phyloP scores from a whole-genome alignment of 2,113 vertebrate genomes.

The Trogon melanurus region DNA sequence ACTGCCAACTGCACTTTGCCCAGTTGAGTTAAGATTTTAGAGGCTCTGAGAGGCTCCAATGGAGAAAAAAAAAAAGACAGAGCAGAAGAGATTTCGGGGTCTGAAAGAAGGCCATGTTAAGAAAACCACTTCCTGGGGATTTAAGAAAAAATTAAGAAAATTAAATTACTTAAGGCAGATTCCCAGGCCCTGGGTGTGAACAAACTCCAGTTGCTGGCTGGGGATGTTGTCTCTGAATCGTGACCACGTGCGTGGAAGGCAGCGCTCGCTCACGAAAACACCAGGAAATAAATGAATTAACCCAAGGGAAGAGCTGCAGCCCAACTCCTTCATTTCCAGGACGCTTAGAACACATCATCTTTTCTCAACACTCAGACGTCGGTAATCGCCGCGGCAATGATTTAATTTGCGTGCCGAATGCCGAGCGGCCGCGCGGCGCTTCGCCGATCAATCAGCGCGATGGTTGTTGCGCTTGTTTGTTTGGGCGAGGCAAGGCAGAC shows the following conservation, averaged over 20 bases:
- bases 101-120: accelerated
- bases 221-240: background rate
- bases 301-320: background rate
- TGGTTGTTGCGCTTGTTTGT: background rate
- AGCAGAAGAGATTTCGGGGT: background rate
- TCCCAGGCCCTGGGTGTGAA: too few relatives aligned
- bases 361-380: background rate
- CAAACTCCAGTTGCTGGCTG: background rate
- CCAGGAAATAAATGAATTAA: background rate
- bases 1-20: background rate
- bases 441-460: background rate
- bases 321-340: background rate
- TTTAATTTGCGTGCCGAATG: background rate
- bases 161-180: background rate
- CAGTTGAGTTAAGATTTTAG: background rate
- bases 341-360: background rate
- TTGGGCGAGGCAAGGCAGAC: background rate
- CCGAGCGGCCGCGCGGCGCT: background rate
- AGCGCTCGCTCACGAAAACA: accelerated
- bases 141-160: background rate
- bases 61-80: background rate
- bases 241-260: accelerated
- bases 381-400: background rate
- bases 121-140: background rate
- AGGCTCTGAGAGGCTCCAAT: background rate